A percentile compares a stretch with the other conserved stretches of the same genome.
phyloP scores from a whole-genome alignment of 1,140 invertebrate genomes.

The Bombus sylvicola region DNA sequence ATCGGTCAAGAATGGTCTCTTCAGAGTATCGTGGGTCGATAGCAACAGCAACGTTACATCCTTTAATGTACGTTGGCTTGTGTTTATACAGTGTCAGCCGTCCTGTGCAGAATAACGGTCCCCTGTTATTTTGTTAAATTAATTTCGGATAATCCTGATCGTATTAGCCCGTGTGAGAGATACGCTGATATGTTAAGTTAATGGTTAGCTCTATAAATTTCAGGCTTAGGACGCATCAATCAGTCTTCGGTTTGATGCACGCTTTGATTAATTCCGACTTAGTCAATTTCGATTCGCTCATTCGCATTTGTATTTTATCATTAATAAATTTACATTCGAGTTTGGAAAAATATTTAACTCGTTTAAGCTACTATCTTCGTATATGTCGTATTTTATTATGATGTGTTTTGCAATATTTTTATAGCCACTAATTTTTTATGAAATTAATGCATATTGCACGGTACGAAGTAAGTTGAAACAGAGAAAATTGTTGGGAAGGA shows the following conservation, averaged over 20 bases:
- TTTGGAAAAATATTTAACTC: neutral
- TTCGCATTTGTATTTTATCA: too few species aligned
- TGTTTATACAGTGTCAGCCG: neutral
- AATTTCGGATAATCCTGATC: slow-evolving; percentile 34
- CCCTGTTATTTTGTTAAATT: slow-evolving; percentile 35
- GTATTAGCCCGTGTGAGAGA: neutral
- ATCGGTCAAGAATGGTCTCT: neutral
- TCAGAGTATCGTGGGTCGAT: slow-evolving; percentile 14
- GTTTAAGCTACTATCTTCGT: neutral
- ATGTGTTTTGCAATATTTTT: too few species aligned
- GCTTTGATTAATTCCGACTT: slow-evolving; percentile 20
- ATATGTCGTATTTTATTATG: too few species aligned
- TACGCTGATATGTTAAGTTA: slow-evolving; percentile 27
- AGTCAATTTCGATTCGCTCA: neutral
- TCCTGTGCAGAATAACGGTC: neutral
- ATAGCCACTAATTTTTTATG: too few species aligned
- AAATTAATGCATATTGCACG: too few species aligned
- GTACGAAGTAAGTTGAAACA: too few species aligned
- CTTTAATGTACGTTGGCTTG: neutral
- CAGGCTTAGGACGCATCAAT: slow-evolving; percentile 10
- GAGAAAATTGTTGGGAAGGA: too few species aligned
- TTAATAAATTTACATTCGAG: neutral
- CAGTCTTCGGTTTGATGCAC: slow-evolving; percentile 2
- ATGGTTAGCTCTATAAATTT: slow-evolving; percentile 22
- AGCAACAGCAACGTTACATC: neutral